Evolutionary conservation across 2,888 invertebrate genomes (phyloP).

Genomic region (Drosophila hawaiiensis): DNA sequence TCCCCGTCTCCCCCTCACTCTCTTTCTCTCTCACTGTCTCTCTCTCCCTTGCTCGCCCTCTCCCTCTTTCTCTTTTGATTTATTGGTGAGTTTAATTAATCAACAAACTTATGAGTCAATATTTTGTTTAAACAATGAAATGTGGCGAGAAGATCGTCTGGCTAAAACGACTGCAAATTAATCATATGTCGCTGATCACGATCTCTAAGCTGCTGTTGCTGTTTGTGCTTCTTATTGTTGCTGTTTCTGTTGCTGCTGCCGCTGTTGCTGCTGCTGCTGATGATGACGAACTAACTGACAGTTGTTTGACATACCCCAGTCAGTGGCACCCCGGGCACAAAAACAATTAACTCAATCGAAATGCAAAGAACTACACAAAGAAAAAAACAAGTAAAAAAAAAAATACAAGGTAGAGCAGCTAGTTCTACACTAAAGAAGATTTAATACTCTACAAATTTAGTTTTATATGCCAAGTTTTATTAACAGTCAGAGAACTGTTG

Average conservation of each 20-base stretch:
- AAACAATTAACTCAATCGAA: conserved; percentile 78
- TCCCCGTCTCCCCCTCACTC: not conserved
- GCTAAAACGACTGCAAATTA: conserved; percentile 74
- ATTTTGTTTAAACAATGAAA: conserved; percentile 70
- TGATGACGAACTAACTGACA: conserved; percentile 79
- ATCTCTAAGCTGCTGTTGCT: conserved; percentile 43
- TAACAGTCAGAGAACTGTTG: rapidly evolving
- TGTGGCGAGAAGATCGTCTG: conserved; percentile 42
- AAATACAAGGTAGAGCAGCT: not conserved
- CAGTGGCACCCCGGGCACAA: conserved; percentile 67
- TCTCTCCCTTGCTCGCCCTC: conserved; percentile 6
- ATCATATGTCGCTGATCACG: conserved; percentile 70
- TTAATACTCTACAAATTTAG: conserved; percentile 2
- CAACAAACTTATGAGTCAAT: conserved; percentile 77
- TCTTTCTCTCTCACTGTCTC: conserved; percentile 1
- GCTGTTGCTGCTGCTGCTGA: conserved; percentile 35
- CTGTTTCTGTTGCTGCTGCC: not conserved
- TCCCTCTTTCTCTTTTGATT: conserved; percentile 57
- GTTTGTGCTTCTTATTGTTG: conserved; percentile 14
- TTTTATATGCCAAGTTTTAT: too few relatives aligned
- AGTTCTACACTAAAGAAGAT: not conserved
- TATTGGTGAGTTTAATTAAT: conserved; percentile 79
- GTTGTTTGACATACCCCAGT: conserved; percentile 81
- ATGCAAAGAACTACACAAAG: conserved; percentile 57
- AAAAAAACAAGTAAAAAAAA: conserved; percentile 1